Evolutionary conservation across 2,797 vertebrate species (phyloP).

Genomic region (Lutjanus argentimaculatus): DNA sequence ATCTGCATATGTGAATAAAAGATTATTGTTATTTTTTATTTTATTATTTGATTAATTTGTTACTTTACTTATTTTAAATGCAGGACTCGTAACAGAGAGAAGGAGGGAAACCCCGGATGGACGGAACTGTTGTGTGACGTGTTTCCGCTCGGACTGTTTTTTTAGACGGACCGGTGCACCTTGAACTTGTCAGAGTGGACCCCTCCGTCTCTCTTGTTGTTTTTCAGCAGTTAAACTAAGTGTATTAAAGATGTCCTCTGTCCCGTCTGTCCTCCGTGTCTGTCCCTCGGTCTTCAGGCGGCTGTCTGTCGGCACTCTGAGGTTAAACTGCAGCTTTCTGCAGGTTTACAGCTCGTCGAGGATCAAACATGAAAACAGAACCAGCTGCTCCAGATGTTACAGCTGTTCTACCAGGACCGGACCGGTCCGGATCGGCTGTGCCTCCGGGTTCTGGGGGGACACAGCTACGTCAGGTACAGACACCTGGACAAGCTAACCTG

Average conservation of each 20-base stretch:
- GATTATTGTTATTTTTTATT: too few relatives aligned
- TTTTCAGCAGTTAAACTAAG: neutral
- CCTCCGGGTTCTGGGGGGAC: constrained; percentile 91
- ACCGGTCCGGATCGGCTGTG: constrained; percentile 86
- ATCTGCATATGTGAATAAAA: too few relatives aligned
- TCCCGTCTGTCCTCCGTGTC: neutral
- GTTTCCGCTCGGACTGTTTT: constrained; percentile 74
- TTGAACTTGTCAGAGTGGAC: constrained; percentile 37
- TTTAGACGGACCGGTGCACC: constrained; percentile 46
- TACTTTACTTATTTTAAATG: too few relatives aligned
- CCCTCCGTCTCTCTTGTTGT: fast-evolving
- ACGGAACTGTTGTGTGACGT: neutral
- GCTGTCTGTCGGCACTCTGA: neutral
- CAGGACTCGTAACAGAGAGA: too few relatives aligned
- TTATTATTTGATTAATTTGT: too few relatives aligned
- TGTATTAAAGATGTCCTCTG: neutral
- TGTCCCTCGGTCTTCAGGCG: neutral
- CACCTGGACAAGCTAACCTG: neutral
- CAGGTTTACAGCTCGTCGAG: neutral
- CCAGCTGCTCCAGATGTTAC: constrained; percentile 19
- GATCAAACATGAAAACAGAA: fast-evolving
- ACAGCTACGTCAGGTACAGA: constrained; percentile 86
- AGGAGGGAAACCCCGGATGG: neutral
- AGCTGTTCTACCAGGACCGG: neutral
- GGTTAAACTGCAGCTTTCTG: neutral